Percentiles rank a stretch among this genome's conserved stretches.
Evolutionary conservation across 2,888 invertebrate genomes (phyloP).

Genomic region (Abrostola triplasia): DNA sequence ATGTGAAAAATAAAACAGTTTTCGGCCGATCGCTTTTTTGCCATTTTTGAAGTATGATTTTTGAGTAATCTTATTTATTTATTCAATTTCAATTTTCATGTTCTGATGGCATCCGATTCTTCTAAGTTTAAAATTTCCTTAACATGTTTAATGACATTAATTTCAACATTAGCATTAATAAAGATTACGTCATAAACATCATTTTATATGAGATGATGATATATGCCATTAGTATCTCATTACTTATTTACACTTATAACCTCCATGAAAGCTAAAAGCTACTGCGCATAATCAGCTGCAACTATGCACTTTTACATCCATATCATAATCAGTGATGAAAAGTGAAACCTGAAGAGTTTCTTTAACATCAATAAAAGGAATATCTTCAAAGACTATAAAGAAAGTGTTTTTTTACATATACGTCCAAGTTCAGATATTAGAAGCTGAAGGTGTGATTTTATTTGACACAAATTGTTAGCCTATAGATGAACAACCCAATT

Average conservation of each 20-base stretch:
- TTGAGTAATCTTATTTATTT: too few species aligned
- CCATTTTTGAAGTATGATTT: too few species aligned
- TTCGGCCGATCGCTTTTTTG: too few species aligned
- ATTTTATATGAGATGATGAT: background rate
- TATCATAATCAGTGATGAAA: constrained; percentile 16
- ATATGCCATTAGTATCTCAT: constrained; percentile 24
- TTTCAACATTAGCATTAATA: too few species aligned
- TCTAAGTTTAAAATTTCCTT: too few species aligned
- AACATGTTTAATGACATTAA: too few species aligned
- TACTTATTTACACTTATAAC: constrained; percentile 1
- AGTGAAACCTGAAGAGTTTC: constrained; percentile 16
- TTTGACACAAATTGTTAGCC: background rate
- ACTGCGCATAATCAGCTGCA: constrained; percentile 9
- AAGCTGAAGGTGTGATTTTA: constrained; percentile 2
- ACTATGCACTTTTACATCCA: constrained; percentile 24
- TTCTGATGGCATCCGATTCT: too few species aligned
- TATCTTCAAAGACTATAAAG: background rate
- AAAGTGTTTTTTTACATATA: constrained; percentile 10
- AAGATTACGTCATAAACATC: too few species aligned
- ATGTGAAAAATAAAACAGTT: too few species aligned
- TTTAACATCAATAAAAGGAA: background rate
- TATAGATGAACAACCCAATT: background rate
- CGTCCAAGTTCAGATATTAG: background rate
- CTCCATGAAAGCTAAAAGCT: constrained; percentile 7
- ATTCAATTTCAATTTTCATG: too few species aligned